These are phyloP conservation scores for Apteryx owenii DNA, from an alignment of 2,113 vertebrate species.

Conservation along the genomic window DNA sequence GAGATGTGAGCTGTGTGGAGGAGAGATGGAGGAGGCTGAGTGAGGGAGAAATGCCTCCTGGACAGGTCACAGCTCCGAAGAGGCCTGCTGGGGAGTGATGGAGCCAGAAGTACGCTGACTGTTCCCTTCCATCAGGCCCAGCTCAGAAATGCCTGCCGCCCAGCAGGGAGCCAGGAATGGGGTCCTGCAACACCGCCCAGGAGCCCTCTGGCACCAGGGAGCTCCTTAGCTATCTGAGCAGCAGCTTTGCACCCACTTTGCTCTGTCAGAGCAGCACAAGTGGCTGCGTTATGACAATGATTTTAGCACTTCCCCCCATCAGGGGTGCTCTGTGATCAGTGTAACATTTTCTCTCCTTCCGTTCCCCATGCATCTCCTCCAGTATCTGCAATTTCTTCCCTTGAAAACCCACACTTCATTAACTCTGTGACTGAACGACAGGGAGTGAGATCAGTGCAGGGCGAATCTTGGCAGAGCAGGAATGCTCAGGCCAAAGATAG, in stretches of 20 bases:
- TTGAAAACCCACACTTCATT: neutral
- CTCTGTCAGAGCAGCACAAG: neutral
- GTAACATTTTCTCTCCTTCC: neutral
- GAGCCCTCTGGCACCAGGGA: neutral
- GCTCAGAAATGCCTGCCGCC: neutral
- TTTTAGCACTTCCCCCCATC: fast-evolving
- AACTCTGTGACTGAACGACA: neutral
- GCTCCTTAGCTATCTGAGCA: neutral
- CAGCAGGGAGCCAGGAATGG: neutral
- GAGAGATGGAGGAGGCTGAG: neutral
- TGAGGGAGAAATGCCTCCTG: neutral
- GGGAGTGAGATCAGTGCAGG: neutral
- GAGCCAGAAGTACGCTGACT: neutral
- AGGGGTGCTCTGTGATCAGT: neutral
- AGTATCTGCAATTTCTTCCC: neutral
- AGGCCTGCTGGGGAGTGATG: neutral
- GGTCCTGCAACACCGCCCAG: neutral
- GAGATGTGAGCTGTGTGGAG: neutral
- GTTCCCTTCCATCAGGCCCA: neutral
- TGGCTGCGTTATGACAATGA: neutral
- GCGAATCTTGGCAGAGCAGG: neutral
- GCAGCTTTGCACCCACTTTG: neutral
- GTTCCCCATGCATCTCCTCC: neutral
- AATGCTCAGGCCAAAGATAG: neutral
- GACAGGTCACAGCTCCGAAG: neutral